Conservation (phyloP, 2,888 invertebrate genomes). For the Cosmopolites sordidus region DNA sequence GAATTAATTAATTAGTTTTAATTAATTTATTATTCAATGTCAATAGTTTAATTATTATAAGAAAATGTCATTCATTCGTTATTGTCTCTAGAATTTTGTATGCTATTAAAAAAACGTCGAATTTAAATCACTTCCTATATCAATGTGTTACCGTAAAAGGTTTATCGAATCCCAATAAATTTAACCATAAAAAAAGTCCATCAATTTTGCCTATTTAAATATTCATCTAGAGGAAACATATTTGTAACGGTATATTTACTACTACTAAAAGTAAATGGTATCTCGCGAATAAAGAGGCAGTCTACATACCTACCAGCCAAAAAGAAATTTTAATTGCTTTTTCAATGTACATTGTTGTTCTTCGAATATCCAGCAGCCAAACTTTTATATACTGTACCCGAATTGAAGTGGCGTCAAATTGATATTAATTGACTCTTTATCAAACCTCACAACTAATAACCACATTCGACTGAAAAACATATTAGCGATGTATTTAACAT, state of each 20-base stretch:
- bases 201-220: background rate
- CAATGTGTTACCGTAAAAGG: too few species aligned
- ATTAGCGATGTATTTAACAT: too few species aligned
- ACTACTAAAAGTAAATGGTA: conserved; percentile 16
- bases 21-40: too few species aligned
- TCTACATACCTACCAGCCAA: conserved; percentile 14
- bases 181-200: background rate
- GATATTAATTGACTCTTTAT: background rate
- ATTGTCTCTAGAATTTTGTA: too few species aligned
- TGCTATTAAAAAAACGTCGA: too few species aligned
- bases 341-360: conserved; percentile 18
- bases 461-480: too few species aligned
- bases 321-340: conserved; percentile 20
- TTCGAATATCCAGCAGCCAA: conserved; percentile 8
- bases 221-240: conserved; percentile 1
- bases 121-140: too few species aligned
- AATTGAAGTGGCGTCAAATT: background rate
- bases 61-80: too few species aligned
- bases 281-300: conserved; percentile 17
- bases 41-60: too few species aligned
- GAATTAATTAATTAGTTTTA: too few species aligned
- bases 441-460: too few species aligned
- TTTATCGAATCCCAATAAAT: too few species aligned
- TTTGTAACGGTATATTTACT: conserved; percentile 11
- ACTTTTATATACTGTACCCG: background rate